Percentiles rank a stretch among this genome's conserved stretches.
These are phyloP conservation scores for Pammene fasciana DNA, from an alignment of 2,888 invertebrate species.

Conservation along the genomic window DNA sequence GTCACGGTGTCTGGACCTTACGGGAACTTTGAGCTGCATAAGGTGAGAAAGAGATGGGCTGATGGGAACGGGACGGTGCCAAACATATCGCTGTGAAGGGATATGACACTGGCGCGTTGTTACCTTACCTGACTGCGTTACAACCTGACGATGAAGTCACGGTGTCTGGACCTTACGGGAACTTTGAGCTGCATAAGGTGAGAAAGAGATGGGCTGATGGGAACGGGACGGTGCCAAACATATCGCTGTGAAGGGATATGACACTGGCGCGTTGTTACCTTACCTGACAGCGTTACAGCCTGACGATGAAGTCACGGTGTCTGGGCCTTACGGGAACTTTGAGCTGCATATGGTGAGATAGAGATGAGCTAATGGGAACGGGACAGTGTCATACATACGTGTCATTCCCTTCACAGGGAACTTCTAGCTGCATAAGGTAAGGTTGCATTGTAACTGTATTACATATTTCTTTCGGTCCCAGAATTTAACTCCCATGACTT, in stretches of 20 bases:
- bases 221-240: constrained; percentile 83
- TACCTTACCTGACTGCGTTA: background rate
- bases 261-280: constrained; percentile 79
- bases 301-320: constrained; percentile 10
- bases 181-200: background rate
- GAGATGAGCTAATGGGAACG: background rate
- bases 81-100: background rate
- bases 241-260: constrained; percentile 92
- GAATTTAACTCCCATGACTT: too few relatives aligned
- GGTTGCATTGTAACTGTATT: background rate
- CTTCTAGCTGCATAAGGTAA: background rate
- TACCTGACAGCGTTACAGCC: background rate
- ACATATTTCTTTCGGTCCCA: too few relatives aligned
- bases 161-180: background rate
- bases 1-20: constrained; percentile 17
- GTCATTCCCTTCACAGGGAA: background rate
- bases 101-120: background rate
- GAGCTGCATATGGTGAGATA: constrained; percentile 11
- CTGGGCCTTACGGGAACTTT: constrained; percentile 15
- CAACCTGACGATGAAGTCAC: background rate
- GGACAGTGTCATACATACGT: background rate
- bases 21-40: constrained; percentile 15
- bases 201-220: background rate
- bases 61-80: background rate
- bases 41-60: background rate